Evolutionary conservation across 37 sponge, comb jelly and placozoan genomes (phyloP), one percentile per base, ranked within the genome.

Genomic region (Chondrosia reniformis): DNA sequence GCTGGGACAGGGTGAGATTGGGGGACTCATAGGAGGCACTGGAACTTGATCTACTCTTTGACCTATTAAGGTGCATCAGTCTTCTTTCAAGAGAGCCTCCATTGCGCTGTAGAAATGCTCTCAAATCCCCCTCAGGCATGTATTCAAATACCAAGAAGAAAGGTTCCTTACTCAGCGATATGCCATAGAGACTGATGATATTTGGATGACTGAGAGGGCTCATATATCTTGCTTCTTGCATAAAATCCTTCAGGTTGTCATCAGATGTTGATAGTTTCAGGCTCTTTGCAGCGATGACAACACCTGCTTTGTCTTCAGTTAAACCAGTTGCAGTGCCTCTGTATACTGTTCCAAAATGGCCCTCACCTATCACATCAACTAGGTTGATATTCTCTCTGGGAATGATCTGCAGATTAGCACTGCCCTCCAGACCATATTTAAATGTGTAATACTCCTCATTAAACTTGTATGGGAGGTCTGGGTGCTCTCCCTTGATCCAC

Each of bases 321-420:
- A 82, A 78, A 9, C 80, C 83, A 8, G 43, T 38, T 0, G 79
- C 76, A 41, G 45, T 40, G 25, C 79, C 88, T 59, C 83, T 62
- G 30, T 74, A 83, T 1, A 87, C 88, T 22, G 78, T 72, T n/a
- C 88, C 88, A 83, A 87, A 87, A 32, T 83, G 83, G 15, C 88
- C 88, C 40, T 83, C 83, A 2, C 88, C 84, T 27, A 88, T 69
- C n/a, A 69, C 72, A 21, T 69, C 72, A 0, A 24, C 40, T n/a
- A 69, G 22, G 4, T 38, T n/a, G n/a, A 69, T 69, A 25, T 69
- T 5, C 4, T 69, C 36, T 6, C 72, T 69, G 9, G 72, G 1
- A 6, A 69, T 69, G 43, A 21, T 69, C 44, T 24, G 1, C 10
- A 69, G 72, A 41, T 25, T 40, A 2, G 32, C 39, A 40, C 22